A percentile compares a stretch with the other conserved stretches of the same genome.
phyloP scores from a whole-genome alignment of 1,140 invertebrate species.

The Aphelinus certus region DNA sequence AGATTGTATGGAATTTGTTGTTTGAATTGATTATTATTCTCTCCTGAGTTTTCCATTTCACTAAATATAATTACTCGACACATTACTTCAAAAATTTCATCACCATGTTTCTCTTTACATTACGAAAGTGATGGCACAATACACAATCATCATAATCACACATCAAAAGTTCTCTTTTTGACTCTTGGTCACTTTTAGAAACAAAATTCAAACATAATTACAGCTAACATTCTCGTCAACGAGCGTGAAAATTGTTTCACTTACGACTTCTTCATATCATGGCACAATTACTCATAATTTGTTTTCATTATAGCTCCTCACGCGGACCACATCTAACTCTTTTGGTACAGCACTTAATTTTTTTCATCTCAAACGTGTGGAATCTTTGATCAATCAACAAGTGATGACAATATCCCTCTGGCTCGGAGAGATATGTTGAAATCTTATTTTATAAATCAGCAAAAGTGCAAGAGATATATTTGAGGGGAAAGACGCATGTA shows the following conservation, averaged over 20 bases:
- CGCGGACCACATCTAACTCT: slow-evolving; percentile 1
- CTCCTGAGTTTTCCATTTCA: slow-evolving; percentile 32
- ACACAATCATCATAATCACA: slow-evolving; percentile 19
- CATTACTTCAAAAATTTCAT: slow-evolving; percentile 19
- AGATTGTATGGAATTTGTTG: slow-evolving; percentile 21
- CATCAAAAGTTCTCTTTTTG: slow-evolving; percentile 15
- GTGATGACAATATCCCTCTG: slow-evolving; percentile 17
- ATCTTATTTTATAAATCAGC: slow-evolving; percentile 26
- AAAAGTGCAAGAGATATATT: slow-evolving; percentile 33
- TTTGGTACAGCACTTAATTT: slow-evolving; percentile 7
- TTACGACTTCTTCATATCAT: slow-evolving; percentile 22
- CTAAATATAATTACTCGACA: slow-evolving; percentile 28
- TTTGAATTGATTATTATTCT: slow-evolving; percentile 35
- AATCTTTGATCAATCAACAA: slow-evolving; percentile 23
- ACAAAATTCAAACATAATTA: slow-evolving; percentile 30
- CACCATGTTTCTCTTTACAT: slow-evolving; percentile 6
- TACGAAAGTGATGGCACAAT: slow-evolving; percentile 16
- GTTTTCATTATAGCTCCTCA: slow-evolving; percentile 10
- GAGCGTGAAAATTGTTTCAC: slow-evolving; percentile 20
- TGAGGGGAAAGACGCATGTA: slow-evolving; percentile 30
- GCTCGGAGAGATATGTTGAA: slow-evolving; percentile 20
- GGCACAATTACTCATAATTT: slow-evolving; percentile 14
- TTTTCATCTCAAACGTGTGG: background rate
- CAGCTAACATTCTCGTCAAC: slow-evolving; percentile 23
- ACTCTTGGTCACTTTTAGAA: slow-evolving; percentile 18